Evolutionary conservation across 2,888 invertebrate genomes (phyloP), one percentile per base, ranked within the genome.

Genomic region (Hemistola chrysoprasaria): DNA sequence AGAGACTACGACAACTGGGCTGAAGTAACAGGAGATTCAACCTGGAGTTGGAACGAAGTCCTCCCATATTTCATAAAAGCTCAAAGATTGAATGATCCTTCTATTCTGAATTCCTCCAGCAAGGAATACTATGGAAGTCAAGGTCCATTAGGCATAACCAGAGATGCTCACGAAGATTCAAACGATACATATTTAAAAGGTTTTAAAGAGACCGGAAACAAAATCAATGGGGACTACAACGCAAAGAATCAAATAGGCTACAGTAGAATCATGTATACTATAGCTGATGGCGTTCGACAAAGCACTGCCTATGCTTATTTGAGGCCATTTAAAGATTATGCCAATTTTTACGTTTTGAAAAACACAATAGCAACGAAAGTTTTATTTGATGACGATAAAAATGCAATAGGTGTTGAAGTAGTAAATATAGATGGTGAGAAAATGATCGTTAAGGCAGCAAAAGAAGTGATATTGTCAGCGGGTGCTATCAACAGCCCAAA

Each of bases 201-300:
- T 0, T 78, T 79, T 3, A 47, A 56, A 36, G 80, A 89, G 53
- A 50, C 77, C 39, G 87, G 86, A 0, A 65, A 78, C 39, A 56
- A 71, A 8, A 65, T 64, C n/a, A 47, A 77, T 8, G 22, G 55
- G 30, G 56, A 68, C 29, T 48, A 58, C 10, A 68, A 65, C 35
- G 65, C 56, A 0, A 50, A 79, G 55, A 42, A 73, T 66, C 26
- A 77, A 63, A 47, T 42, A 64, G 85, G 48, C 46, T 79, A 40
- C 41, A 71, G 52, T 6, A 38, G 45, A 3, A 37, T 52, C 1
- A 22, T 59, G 8, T 47, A 39, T 3, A 59, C 57, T 0, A 43
- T 62, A 11, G 45, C 47, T 22, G 59, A 63, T 22, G 39, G 47
- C 1, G 22, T 53, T 4, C 33, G 50, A 9, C 67, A 73, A 32